phyloP scores from a whole-genome alignment of 2,113 vertebrate species.

The Microtus oregoni region DNA sequence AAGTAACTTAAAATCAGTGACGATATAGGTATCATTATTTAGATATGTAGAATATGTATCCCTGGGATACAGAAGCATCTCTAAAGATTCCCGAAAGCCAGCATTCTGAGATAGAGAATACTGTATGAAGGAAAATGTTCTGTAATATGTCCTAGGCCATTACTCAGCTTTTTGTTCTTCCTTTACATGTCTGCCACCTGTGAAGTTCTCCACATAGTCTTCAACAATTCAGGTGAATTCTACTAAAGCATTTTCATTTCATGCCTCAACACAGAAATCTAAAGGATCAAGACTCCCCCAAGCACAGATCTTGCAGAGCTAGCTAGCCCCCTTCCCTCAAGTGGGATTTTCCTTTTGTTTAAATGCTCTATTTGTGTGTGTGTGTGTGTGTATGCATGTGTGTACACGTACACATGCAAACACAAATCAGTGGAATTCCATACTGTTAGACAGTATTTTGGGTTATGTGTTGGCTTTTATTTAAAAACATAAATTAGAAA shows the following conservation, averaged over 20 bases:
- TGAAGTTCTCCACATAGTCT: conserved; percentile 9
- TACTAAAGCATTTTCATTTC: conserved; percentile 8
- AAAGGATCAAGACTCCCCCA: not conserved
- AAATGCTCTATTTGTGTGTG: not conserved
- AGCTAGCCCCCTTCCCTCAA: not conserved
- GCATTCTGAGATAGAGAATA: not conserved
- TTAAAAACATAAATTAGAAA: conserved; percentile 62
- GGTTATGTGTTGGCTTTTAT: conserved; percentile 52
- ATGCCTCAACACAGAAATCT: not conserved
- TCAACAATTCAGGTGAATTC: conserved; percentile 35
- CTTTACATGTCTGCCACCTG: not conserved
- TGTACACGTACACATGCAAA: not conserved
- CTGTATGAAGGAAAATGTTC: not conserved
- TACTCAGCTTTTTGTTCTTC: not conserved
- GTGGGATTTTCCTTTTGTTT: conserved; percentile 41
- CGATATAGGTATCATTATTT: conserved; percentile 13
- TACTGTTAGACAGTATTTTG: conserved; percentile 48
- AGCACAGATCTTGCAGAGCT: not conserved
- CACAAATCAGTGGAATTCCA: not conserved
- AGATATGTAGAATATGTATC: not conserved
- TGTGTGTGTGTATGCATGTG: not conserved
- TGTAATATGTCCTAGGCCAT: not conserved
- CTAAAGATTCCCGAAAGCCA: not conserved
- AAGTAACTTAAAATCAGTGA: conserved; percentile 44
- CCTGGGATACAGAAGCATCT: not conserved